Conservation (phyloP, 2,113 vertebrate genomes). For the Rhea pennata region DNA sequence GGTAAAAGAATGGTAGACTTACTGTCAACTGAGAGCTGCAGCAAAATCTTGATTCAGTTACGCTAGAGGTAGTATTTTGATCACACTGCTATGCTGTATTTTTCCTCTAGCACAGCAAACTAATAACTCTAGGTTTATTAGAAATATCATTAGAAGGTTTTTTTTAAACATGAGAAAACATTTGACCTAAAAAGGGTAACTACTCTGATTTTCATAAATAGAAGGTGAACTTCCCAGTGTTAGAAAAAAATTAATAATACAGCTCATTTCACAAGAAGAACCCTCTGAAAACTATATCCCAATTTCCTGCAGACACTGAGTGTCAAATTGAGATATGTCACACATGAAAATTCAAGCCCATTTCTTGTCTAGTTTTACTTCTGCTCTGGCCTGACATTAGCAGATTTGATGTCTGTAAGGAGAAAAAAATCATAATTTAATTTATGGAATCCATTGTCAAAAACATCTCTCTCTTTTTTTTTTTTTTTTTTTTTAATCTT, state of each 20-base stretch:
- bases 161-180: neutral
- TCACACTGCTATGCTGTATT: neutral
- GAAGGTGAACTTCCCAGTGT: neutral
- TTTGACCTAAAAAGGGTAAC: constrained; percentile 7
- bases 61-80: neutral
- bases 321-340: constrained; percentile 50
- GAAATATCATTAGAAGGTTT: constrained; percentile 1
- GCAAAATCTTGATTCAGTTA: neutral
- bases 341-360: neutral
- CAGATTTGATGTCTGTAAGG: constrained; percentile 47
- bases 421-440: constrained; percentile 52
- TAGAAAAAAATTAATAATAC: constrained; percentile 14
- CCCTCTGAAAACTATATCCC: constrained; percentile 13
- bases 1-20: constrained; percentile 36
- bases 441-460: constrained; percentile 62
- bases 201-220: neutral
- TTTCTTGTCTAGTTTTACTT: neutral
- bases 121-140: neutral
- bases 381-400: constrained; percentile 21
- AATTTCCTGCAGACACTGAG: neutral
- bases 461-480: neutral
- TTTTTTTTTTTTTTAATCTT: neutral
- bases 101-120: neutral
- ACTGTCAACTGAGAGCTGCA: neutral
- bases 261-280: constrained; percentile 9